Conservation (phyloP, 2,888 invertebrate species). For the Petrolisthes manimaculis region DNA sequence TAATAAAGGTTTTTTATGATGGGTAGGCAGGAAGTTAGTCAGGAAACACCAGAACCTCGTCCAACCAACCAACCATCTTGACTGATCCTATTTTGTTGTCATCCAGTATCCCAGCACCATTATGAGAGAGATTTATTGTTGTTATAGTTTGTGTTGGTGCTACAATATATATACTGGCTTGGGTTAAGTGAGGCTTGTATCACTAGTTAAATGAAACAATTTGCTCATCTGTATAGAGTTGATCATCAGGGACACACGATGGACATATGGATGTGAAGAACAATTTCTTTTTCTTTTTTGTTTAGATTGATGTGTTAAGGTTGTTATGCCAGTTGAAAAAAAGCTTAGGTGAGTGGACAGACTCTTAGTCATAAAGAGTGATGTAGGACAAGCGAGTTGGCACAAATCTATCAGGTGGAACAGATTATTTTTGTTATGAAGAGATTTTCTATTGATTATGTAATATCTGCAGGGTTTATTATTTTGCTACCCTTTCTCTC, state of each 20-base stretch:
- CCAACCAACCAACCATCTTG: too few species aligned
- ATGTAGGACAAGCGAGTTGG: slow-evolving; percentile 50
- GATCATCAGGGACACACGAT: slow-evolving; percentile 30
- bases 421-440: slow-evolving; percentile 54
- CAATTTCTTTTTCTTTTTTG: neutral
- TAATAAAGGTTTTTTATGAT: too few species aligned
- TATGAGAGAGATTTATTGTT: slow-evolving; percentile 28
- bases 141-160: slow-evolving; percentile 34
- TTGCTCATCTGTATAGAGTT: slow-evolving; percentile 27
- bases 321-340: slow-evolving; percentile 22
- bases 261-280: neutral
- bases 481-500: slow-evolving; percentile 40
- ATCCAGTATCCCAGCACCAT: slow-evolving; percentile 41
- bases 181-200: slow-evolving; percentile 32
- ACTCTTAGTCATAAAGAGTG: slow-evolving; percentile 53
- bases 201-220: slow-evolving; percentile 52
- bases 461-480: slow-evolving; percentile 42
- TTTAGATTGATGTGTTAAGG: neutral
- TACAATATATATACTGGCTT: slow-evolving; percentile 26
- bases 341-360: slow-evolving; percentile 43
- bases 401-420: slow-evolving; percentile 51
- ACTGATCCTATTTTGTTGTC: neutral
- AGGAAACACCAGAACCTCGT: too few species aligned
- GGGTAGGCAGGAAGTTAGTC: too few species aligned
- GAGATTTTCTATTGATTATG: slow-evolving; percentile 42